Evolutionary conservation across 1,140 invertebrate species (phyloP).

Genomic region (Lutraria rhynchaena): DNA sequence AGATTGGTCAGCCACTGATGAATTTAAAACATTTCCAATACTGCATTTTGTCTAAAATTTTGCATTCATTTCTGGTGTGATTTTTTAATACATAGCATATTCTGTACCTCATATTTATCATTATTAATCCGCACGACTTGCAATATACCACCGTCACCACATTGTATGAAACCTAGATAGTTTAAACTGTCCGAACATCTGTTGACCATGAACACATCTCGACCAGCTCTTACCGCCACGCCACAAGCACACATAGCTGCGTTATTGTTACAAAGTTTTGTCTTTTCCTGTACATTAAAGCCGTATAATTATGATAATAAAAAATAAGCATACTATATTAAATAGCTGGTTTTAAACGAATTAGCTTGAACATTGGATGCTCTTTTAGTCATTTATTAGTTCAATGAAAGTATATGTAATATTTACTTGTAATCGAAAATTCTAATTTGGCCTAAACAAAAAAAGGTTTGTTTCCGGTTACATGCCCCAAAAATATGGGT

Average conservation of each 20-base stretch:
- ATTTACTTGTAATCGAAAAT: no score
- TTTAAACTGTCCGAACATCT: conserved; percentile 2
- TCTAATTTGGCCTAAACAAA: no score
- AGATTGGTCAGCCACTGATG: no score
- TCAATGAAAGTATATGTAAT: background rate
- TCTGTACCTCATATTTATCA: conserved; percentile 19
- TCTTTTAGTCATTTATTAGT: background rate
- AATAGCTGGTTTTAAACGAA: background rate
- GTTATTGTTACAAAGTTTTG: background rate
- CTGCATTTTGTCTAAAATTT: no score
- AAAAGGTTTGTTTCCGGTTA: no score
- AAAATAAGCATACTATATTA: no score
- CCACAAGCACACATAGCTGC: conserved; percentile 18
- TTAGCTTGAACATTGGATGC: background rate
- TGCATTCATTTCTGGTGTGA: no score
- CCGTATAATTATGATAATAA: background rate
- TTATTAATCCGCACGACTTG: background rate
- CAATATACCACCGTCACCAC: conserved; percentile 34
- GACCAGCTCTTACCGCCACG: conserved; percentile 26
- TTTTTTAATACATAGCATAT: no score
- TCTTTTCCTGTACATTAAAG: conserved; percentile 29
- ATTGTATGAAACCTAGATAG: conserved; percentile 8
- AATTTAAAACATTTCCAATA: no score
- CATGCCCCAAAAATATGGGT: no score
- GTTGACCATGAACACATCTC: conserved; percentile 45